These are phyloP conservation scores for Pocillopora verrucosa DNA, from an alignment of 64 coral and sea anemone genomes.

Conservation along the genomic window DNA sequence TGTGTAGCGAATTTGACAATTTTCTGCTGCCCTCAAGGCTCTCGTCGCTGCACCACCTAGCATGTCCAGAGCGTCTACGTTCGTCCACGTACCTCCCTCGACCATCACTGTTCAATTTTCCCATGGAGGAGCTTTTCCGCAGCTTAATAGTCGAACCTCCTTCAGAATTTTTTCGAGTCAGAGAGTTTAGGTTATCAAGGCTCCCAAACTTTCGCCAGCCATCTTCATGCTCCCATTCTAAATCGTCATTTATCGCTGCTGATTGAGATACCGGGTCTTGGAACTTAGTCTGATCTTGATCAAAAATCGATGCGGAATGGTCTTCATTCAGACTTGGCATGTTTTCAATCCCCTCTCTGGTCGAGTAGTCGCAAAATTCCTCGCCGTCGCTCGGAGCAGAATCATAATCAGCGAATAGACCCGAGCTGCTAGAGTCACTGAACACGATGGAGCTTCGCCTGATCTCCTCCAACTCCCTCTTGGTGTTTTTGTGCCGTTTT, in stretches of 20 bases:
- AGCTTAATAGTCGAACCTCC: not conserved
- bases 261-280: not conserved
- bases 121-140: not conserved
- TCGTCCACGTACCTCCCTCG: not conserved
- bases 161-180: not conserved
- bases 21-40: not conserved
- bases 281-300: not conserved
- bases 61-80: not conserved
- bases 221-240: conserved; percentile 43
- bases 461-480: conserved; percentile 42
- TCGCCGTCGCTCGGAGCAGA: conserved; percentile 26
- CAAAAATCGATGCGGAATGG: not conserved
- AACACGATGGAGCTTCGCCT: conserved; percentile 52
- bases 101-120: not conserved
- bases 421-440: conserved; percentile 55
- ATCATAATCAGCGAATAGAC: conserved; percentile 44
- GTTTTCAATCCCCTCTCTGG: conserved; percentile 9
- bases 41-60: not conserved
- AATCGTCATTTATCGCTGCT: not conserved
- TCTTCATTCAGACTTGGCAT: conserved; percentile 2
- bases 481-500: conserved; percentile 49
- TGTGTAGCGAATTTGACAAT: not conserved
- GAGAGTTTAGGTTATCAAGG: conserved; percentile 1
- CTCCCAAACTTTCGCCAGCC: conserved; percentile 43
- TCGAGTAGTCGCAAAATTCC: not conserved